phyloP scores from a whole-genome alignment of 2,888 invertebrate genomes.

The Mesochorus sp. region DNA sequence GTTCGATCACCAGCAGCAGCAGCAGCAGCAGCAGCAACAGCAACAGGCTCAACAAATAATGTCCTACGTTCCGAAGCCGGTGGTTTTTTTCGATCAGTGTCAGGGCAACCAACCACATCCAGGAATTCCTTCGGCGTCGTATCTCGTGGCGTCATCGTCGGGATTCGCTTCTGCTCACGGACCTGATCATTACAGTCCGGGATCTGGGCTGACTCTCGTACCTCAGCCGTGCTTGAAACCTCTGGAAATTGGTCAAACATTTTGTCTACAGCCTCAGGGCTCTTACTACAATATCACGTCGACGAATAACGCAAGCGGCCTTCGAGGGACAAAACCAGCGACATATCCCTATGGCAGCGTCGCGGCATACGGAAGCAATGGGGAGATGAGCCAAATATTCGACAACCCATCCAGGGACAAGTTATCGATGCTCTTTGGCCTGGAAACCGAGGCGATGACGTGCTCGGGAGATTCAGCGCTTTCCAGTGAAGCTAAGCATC shows the following conservation, averaged over 20 bases:
- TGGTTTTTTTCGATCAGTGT: constrained; percentile 73
- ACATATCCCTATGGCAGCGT: constrained; percentile 64
- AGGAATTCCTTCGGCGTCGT: constrained; percentile 65
- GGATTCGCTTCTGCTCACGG: constrained; percentile 69
- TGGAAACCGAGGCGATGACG: constrained; percentile 44
- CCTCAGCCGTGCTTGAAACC: constrained; percentile 75
- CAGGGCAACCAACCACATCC: constrained; percentile 55
- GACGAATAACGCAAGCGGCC: constrained; percentile 67
- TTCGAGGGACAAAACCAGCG: constrained; percentile 70
- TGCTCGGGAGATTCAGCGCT: constrained; percentile 29
- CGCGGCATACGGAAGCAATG: constrained; percentile 64
- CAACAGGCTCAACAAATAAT: constrained; percentile 58
- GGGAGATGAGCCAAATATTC: constrained; percentile 67
- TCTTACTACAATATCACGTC: constrained; percentile 74
- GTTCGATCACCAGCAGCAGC: constrained; percentile 51
- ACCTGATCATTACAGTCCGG: constrained; percentile 71
- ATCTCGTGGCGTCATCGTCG: constrained; percentile 72
- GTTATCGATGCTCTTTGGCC: constrained; percentile 29
- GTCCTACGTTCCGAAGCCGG: constrained; percentile 71
- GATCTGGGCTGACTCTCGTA: constrained; percentile 68
- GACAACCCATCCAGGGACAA: constrained; percentile 66
- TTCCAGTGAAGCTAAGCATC: constrained; percentile 13
- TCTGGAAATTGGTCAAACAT: constrained; percentile 70
- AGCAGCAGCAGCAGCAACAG: constrained; percentile 52
- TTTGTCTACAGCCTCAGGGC: constrained; percentile 67